Evolutionary conservation across 2,113 vertebrate species (phyloP).

Genomic region (Paradoxurus hermaphroditus): DNA sequence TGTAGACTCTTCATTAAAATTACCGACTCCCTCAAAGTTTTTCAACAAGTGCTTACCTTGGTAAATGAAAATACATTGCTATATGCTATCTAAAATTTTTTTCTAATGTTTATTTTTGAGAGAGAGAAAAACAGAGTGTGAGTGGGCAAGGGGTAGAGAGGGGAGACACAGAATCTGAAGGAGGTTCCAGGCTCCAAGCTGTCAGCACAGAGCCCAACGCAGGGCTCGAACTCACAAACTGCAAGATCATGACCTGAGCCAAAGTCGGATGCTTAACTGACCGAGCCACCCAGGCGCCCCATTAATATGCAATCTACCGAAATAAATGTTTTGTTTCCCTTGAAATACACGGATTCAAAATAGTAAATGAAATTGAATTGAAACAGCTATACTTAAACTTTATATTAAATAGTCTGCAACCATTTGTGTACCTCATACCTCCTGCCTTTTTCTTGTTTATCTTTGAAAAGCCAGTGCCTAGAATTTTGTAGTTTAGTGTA

Average conservation of each 20-base stretch:
- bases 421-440: neutral
- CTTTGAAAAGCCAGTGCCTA: neutral
- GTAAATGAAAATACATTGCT: neutral
- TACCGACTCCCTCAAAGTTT: neutral
- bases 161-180: too few species aligned
- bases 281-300: neutral
- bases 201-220: too few species aligned
- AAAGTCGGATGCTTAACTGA: too few species aligned
- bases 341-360: conserved; percentile 19
- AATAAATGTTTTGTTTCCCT: neutral
- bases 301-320: neutral
- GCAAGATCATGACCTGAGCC: too few species aligned
- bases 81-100: neutral
- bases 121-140: too few species aligned
- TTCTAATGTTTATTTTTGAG: neutral
- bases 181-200: too few species aligned
- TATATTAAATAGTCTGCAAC: neutral
- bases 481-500: neutral
- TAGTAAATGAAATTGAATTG: neutral
- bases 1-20: neutral
- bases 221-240: too few species aligned
- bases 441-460: neutral
- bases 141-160: too few species aligned
- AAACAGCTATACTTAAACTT: neutral
- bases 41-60: neutral